Base-by-base conservation (phyloP, 2,888 invertebrate species). In the Chymomyza caudatula region DNA sequence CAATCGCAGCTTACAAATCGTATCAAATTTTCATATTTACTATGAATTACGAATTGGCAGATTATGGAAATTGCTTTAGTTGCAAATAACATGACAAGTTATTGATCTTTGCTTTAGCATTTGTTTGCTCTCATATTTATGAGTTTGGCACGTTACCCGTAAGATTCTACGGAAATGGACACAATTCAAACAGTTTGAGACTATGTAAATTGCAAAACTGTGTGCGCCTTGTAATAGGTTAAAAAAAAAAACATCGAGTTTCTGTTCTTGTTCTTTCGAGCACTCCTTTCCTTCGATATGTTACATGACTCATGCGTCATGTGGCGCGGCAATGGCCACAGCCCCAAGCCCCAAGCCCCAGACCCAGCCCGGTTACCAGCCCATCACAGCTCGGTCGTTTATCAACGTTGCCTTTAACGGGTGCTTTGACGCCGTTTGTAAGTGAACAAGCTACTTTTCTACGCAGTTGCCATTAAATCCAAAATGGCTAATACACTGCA, bases 41-140 rank as follows among this genome's bases (percentile, higher is more conserved):
- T 73, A 73, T 74, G 72, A 76, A 84, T 87, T 86, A 85, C 83
- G 78, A 77, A 80, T 86, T 74, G 77, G 69, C 69, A 79, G 83
- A 84, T 85, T 86, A 86, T 86, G 83, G 85, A 81, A 86, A 87
- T 83, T 68, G 57, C 60, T 63, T 44, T 17, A 8, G 47, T 6
- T 47, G 47, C 6, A 13, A 47, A 82, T 69, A 52, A 65, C 66
- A 69, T 76, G 47, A 73, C 65, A 74, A 73, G 76, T 68, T 37
- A 43, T 49, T 43, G 52, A 67, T 60, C 8, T 22, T 42, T 37
- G 29, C 20, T 56, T 37, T 42, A 17, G 6, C 15, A n/a, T 15
- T 4, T 1, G 13, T 42, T 17, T 42, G 11, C n/a, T n/a, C n/a
- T n/a, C n/a, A n/a, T n/a, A n/a, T n/a, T n/a, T n/a, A n/a, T n/a